These are phyloP conservation scores for Gallinago jamesoni DNA, from an alignment of 2,113 vertebrate species.

Conservation along the genomic window DNA sequence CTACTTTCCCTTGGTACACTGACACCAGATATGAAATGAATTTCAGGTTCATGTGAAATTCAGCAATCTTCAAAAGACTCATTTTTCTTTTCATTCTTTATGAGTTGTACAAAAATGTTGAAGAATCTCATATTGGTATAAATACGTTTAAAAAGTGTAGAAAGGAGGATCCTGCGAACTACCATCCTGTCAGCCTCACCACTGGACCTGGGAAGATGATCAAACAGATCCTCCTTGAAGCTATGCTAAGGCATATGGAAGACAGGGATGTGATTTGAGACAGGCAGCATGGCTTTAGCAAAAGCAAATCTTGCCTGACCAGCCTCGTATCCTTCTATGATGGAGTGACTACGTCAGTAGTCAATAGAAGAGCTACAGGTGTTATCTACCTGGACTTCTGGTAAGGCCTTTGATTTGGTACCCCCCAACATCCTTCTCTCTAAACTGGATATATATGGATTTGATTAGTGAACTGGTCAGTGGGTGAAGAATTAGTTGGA, in stretches of 20 bases:
- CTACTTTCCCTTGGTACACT: background rate
- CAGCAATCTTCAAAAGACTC: background rate
- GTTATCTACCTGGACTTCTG: background rate
- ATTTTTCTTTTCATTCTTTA: background rate
- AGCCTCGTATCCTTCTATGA: background rate
- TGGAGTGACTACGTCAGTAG: background rate
- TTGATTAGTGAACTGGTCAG: background rate
- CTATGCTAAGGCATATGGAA: background rate
- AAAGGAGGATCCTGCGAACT: background rate
- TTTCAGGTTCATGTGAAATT: conserved; percentile 13
- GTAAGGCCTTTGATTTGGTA: background rate
- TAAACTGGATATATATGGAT: background rate
- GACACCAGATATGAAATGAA: background rate
- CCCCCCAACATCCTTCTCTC: background rate
- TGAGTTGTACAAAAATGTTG: background rate
- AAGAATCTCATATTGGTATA: background rate
- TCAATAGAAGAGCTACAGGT: background rate
- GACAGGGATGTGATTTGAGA: background rate
- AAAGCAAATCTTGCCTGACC: background rate
- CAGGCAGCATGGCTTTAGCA: background rate
- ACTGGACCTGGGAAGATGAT: background rate
- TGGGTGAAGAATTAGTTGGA: background rate
- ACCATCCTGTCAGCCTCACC: too few species aligned
- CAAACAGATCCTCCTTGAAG: background rate
- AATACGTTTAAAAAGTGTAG: background rate